These are phyloP conservation scores for Trogon melanurus DNA, from an alignment of 2,113 vertebrate genomes.

Conservation along the genomic window DNA sequence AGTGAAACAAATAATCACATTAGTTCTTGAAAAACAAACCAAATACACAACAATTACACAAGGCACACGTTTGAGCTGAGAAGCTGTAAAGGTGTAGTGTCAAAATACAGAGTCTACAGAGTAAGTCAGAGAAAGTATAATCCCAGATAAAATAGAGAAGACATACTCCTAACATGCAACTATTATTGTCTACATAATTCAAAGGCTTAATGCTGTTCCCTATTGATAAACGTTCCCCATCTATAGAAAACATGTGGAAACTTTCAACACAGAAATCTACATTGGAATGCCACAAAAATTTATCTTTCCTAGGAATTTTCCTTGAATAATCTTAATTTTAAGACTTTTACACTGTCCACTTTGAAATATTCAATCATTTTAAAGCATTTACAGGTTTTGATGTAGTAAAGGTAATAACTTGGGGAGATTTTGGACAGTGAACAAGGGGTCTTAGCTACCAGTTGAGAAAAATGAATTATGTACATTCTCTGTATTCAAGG, in stretches of 20 bases:
- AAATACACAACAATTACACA: background rate
- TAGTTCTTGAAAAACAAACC: background rate
- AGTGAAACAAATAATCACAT: background rate
- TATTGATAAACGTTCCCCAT: background rate
- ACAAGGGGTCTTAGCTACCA: background rate
- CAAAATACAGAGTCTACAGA: background rate
- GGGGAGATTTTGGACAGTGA: background rate
- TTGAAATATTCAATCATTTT: slow-evolving; percentile 30
- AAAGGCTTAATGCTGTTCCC: background rate
- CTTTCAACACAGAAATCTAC: background rate
- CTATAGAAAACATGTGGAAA: background rate
- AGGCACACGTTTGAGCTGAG: background rate
- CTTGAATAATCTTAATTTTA: slow-evolving; percentile 1
- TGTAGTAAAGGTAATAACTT: background rate
- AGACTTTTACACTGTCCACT: background rate
- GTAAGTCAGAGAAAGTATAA: background rate
- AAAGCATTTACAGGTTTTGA: background rate
- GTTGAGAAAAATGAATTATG: background rate
- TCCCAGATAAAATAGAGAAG: background rate
- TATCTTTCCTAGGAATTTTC: background rate
- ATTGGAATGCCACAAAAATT: background rate
- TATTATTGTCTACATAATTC: background rate
- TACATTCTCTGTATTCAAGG: background rate
- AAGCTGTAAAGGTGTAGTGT: background rate
- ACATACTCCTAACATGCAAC: background rate